Base-by-base conservation (phyloP, 2,888 invertebrate species). In the Acronicta leporina region DNA sequence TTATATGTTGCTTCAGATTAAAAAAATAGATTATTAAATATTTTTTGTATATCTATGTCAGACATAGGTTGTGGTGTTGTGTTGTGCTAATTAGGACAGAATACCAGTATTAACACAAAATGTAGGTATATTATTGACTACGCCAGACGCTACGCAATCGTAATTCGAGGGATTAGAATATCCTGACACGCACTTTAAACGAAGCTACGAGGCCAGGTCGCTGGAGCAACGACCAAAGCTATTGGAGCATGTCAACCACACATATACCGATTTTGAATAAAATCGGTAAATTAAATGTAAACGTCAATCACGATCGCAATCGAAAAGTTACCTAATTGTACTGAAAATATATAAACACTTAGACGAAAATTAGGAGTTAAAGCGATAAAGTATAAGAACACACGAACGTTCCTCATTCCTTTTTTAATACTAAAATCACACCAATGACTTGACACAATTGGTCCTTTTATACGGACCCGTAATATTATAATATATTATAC, bases 141-240 rank as follows among this genome's bases (percentile, higher is more conserved):
- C 48, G 27, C 53, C 20, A 53, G 40, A 52, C 47, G 43, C 55
- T 52, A 61, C 55, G 43, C 43, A 48, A 73, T 35, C 33, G 27
- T 67, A 67, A 67, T 53, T 44, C 11, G 13, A 48, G 43, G 52
- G 55, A 59, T 57, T 44, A 69, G 16, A 58, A 55, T 63, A 62
- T 60, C 49, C 63, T 57, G 38, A 64, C 64, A 73, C 61, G 63
- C 60, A 57, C 49, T 27, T 33, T 61, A 62, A 62, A 58, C 30
- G 46, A 51, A 46, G 43, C 41, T 48, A 58, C 40, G 46, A 51
- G 46, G 43, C 41, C 51, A 46, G 48, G 53, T 63, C 48, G 46
- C 20, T 59, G 44, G 48, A 62, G 52, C 59, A 63, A 63, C 44
- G 63, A 52, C 52, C 52, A 44, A 54, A 58, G 25, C 61, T 50